Conservation (phyloP, 2,888 invertebrate genomes). For the Octonoba sinensis region DNA sequence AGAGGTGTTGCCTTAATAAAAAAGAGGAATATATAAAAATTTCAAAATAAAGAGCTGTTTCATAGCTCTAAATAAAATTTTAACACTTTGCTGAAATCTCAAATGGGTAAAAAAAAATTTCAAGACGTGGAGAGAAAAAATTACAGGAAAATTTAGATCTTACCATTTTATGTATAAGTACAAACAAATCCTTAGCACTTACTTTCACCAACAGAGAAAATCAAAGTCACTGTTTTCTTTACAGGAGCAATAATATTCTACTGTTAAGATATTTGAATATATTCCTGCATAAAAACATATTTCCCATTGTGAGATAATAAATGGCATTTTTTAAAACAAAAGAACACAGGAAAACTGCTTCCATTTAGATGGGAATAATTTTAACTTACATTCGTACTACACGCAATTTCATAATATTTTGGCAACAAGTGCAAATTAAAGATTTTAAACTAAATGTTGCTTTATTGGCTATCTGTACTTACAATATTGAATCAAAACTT, state of each 20-base stretch:
- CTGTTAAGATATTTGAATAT: slow-evolving; percentile 62
- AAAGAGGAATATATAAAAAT: too few species aligned
- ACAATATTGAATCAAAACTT: too few species aligned
- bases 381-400: neutral
- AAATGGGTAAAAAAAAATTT: too few species aligned
- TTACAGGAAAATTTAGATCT: slow-evolving; percentile 27
- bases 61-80: too few species aligned
- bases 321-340: slow-evolving; percentile 58
- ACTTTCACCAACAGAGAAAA: slow-evolving; percentile 61
- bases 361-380: slow-evolving; percentile 37
- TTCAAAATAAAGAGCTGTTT: too few species aligned
- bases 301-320: slow-evolving; percentile 60
- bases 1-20: too few species aligned
- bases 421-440: too few species aligned
- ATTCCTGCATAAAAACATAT: slow-evolving; percentile 63
- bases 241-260: slow-evolving; percentile 62
- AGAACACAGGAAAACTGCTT: slow-evolving; percentile 47
- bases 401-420: too few species aligned
- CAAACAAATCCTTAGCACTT: slow-evolving; percentile 57
- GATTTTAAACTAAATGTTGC: too few species aligned
- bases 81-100: too few species aligned
- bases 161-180: slow-evolving; percentile 39
- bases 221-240: slow-evolving; percentile 60
- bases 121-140: too few species aligned
- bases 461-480: too few species aligned